A percentile compares a stretch with the other conserved stretches of the same genome.
Conservation (phyloP, 2,797 vertebrate species). For the Poeciliopsis paucimaculata region DNA sequence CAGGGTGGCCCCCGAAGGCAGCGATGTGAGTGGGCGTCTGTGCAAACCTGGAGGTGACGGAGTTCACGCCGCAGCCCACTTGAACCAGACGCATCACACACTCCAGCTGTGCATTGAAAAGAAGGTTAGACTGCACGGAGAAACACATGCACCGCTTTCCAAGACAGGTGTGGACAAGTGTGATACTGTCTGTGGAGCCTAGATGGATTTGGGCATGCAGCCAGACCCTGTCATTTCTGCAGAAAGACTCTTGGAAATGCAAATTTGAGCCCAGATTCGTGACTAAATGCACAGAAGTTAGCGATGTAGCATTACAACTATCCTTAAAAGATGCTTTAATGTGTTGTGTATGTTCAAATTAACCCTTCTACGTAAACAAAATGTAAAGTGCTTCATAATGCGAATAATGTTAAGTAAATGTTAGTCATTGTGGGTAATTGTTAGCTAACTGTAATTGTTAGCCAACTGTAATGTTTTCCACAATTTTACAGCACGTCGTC, state of each 20-base stretch:
- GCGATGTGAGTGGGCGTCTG: conserved; percentile 98
- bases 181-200: background rate
- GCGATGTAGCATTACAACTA: background rate
- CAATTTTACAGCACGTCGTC: background rate
- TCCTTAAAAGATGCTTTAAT: background rate
- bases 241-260: background rate
- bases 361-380: background rate
- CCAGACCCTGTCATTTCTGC: background rate
- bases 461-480: background rate
- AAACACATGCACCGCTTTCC: background rate
- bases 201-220: background rate
- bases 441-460: background rate
- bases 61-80: conserved; percentile 92
- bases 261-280: background rate
- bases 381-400: background rate
- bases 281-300: background rate
- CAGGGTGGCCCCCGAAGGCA: conserved; percentile 97
- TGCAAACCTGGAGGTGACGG: conserved; percentile 91
- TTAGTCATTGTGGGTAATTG: background rate
- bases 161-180: conserved; percentile 27
- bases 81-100: conserved; percentile 93
- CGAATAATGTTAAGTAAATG: background rate
- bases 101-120: conserved; percentile 86
- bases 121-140: conserved; percentile 6
- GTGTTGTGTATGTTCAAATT: background rate